These are phyloP conservation scores for Lochmaea crataegi DNA, from an alignment of 2,888 invertebrate species.

Conservation along the genomic window DNA sequence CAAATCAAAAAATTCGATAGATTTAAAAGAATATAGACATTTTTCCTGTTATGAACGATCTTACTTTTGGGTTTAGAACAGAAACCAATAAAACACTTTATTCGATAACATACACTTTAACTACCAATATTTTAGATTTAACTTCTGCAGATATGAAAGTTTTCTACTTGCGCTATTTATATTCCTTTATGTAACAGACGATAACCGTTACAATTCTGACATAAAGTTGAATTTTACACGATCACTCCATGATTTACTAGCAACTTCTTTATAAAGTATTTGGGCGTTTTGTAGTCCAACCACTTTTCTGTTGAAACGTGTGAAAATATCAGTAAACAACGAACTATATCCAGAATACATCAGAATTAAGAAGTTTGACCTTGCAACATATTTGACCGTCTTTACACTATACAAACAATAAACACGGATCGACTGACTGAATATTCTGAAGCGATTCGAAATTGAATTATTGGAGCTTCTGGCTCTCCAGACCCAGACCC, in stretches of 20 bases:
- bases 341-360: no score
- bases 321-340: no score
- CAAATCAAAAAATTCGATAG: background rate
- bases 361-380: no score
- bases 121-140: conserved; percentile 58
- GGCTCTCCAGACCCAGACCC: no score
- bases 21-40: background rate
- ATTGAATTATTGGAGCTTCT: no score
- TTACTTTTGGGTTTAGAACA: conserved; percentile 52
- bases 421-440: no score
- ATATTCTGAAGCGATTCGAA: no score
- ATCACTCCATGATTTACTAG: conserved; percentile 42
- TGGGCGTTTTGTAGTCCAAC: background rate
- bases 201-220: conserved; percentile 47
- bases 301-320: no score
- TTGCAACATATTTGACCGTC: no score
- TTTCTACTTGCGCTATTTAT: conserved; percentile 53
- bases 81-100: conserved; percentile 57
- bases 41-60: conserved; percentile 48
- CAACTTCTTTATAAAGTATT: conserved; percentile 19
- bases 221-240: conserved; percentile 44
- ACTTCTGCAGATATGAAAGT: conserved; percentile 60
- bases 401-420: no score
- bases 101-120: conserved; percentile 59
- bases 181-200: conserved; percentile 49